Conservation (phyloP, 2,888 invertebrate species). For the Platypus cylindrus region DNA sequence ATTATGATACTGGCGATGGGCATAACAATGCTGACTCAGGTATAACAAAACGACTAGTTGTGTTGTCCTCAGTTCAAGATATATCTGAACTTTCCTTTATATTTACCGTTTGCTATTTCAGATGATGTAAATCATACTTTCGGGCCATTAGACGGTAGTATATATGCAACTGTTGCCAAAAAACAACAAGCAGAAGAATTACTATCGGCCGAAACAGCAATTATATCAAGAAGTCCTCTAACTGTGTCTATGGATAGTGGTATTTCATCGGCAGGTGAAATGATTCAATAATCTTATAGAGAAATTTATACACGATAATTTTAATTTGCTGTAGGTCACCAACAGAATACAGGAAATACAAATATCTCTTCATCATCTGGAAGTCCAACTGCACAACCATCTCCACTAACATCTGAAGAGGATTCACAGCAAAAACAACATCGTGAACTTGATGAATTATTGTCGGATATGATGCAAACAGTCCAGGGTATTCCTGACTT, state of each 20-base stretch:
- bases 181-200: slow-evolving; percentile 38
- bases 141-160: slow-evolving; percentile 80
- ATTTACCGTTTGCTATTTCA: slow-evolving; percentile 28
- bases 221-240: too few species aligned
- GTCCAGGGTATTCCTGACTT: slow-evolving; percentile 68
- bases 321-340: slow-evolving; percentile 31
- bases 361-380: slow-evolving; percentile 35
- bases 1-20: too few species aligned
- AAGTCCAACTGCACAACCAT: slow-evolving; percentile 33
- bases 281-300: neutral
- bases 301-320: neutral
- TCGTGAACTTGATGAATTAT: slow-evolving; percentile 69
- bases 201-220: too few species aligned
- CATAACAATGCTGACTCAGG: slow-evolving; percentile 35
- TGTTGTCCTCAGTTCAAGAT: slow-evolving; percentile 1
- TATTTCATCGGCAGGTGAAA: slow-evolving; percentile 60
- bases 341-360: slow-evolving; percentile 36
- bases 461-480: slow-evolving; percentile 77
- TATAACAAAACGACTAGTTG: slow-evolving; percentile 15
- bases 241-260: slow-evolving; percentile 87
- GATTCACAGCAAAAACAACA: too few species aligned
- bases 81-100: neutral
- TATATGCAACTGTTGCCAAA: slow-evolving; percentile 62
- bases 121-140: slow-evolving; percentile 63
- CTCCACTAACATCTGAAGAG: slow-evolving; percentile 37